Evolutionary conservation across 2,888 invertebrate species (phyloP).

Genomic region (Parochlus steinenii): DNA sequence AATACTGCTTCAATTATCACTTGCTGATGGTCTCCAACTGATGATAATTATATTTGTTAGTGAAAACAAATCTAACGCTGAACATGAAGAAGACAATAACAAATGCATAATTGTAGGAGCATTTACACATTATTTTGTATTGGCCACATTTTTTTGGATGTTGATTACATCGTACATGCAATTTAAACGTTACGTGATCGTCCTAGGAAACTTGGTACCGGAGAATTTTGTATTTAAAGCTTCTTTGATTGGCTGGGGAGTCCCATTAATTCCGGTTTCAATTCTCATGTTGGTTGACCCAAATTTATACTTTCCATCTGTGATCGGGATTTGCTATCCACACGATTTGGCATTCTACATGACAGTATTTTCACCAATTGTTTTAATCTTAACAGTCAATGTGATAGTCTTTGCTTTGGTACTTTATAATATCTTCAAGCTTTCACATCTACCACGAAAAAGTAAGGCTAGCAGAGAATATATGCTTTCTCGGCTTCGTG

Average conservation of each 20-base stretch:
- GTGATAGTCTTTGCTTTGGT: slow-evolving; percentile 36
- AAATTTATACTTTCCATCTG: slow-evolving; percentile 31
- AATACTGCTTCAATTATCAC: slow-evolving; percentile 44
- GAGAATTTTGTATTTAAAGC: slow-evolving; percentile 44
- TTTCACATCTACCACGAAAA: too few relatives aligned
- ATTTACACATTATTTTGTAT: slow-evolving; percentile 45
- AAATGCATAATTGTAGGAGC: slow-evolving; percentile 44
- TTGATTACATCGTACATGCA: slow-evolving; percentile 48
- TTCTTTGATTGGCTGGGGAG: slow-evolving; percentile 43
- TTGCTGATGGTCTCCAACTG: slow-evolving; percentile 42
- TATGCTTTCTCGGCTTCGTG: slow-evolving; percentile 34
- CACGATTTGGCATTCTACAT: slow-evolving; percentile 33
- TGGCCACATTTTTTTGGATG: slow-evolving; percentile 58
- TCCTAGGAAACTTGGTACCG: slow-evolving; percentile 39
- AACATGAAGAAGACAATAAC: slow-evolving; percentile 21
- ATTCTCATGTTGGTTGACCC: slow-evolving; percentile 30
- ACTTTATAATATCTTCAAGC: slow-evolving; percentile 33
- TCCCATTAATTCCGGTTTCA: slow-evolving; percentile 37
- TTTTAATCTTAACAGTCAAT: slow-evolving; percentile 35
- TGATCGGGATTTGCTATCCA: slow-evolving; percentile 35
- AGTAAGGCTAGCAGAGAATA: too few relatives aligned
- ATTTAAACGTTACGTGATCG: slow-evolving; percentile 48
- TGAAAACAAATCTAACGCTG: slow-evolving; percentile 20
- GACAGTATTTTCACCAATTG: slow-evolving; percentile 37
- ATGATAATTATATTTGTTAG: slow-evolving; percentile 26